phyloP scores from a whole-genome alignment of 2,888 invertebrate genomes.

The Chrysina gloriosa region DNA sequence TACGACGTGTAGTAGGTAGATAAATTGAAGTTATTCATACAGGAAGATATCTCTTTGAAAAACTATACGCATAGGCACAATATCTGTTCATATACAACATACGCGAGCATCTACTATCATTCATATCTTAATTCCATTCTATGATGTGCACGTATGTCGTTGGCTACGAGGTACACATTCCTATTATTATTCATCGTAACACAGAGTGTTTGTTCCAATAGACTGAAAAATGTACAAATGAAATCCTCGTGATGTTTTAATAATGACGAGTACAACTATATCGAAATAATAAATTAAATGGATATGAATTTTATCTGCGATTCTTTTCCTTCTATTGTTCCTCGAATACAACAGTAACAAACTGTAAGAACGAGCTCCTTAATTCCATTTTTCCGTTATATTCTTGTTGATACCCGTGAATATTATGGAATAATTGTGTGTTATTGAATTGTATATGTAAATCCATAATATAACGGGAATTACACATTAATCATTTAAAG shows the following conservation, averaged over 20 bases:
- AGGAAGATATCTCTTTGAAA: slow-evolving; percentile 5
- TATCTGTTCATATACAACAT: no score
- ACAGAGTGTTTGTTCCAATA: slow-evolving; percentile 24
- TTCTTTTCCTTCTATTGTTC: background rate
- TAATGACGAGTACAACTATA: slow-evolving; percentile 3
- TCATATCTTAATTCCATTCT: slow-evolving; percentile 22
- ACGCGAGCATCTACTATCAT: no score
- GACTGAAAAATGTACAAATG: slow-evolving; percentile 3
- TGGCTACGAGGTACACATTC: slow-evolving; percentile 17
- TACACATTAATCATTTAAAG: no score
- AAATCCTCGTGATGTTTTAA: slow-evolving; percentile 4
- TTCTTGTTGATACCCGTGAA: no score
- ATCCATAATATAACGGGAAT: no score
- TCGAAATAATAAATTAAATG: background rate
- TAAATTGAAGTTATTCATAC: background rate
- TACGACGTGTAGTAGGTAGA: no score
- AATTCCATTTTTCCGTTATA: no score
- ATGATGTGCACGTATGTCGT: background rate
- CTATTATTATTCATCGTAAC: slow-evolving; percentile 21
- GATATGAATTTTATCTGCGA: background rate
- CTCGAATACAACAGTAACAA: no score
- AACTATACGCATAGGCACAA: background rate
- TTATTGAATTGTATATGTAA: no score
- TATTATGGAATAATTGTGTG: no score
- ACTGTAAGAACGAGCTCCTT: no score